Evolutionary conservation across 2,113 vertebrate species (phyloP).

Genomic region (Paramormyrops kingsleyae): DNA sequence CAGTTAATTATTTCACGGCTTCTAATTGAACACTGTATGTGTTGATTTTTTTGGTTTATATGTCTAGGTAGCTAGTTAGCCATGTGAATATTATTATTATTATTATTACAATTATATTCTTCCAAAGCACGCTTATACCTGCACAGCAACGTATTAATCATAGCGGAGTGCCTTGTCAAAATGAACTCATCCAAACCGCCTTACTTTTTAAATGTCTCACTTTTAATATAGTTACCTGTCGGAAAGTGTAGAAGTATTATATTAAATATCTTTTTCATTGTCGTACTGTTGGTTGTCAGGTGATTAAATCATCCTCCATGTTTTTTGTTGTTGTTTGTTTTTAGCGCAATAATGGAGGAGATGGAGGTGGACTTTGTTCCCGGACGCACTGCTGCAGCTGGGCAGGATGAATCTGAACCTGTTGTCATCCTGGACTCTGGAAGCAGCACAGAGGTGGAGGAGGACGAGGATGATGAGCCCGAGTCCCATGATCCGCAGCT

Average conservation of each 20-base stretch:
- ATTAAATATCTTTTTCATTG: not conserved
- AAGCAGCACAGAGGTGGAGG: conserved; percentile 41
- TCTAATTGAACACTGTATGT: not conserved
- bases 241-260: not conserved
- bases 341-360: conserved; percentile 51
- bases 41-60: not conserved
- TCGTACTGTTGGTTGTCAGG: not conserved
- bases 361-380: conserved; percentile 69
- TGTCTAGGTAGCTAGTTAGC: not conserved
- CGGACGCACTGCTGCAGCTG: conserved; percentile 4
- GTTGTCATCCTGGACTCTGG: conserved; percentile 37
- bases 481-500: conserved; percentile 21
- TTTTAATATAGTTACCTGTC: not conserved
- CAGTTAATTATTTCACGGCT: not conserved
- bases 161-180: not conserved
- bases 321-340: not conserved
- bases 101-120: too few species aligned
- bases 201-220: not conserved
- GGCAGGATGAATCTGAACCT: accelerated
- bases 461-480: conserved; percentile 28
- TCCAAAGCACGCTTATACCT: too few species aligned
- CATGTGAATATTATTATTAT: not conserved
- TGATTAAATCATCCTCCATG: not conserved
- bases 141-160: not conserved
- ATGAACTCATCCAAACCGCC: not conserved